These are phyloP conservation scores for Rafetus swinhoei DNA, from an alignment of 2,113 vertebrate genomes.

Conservation along the genomic window DNA sequence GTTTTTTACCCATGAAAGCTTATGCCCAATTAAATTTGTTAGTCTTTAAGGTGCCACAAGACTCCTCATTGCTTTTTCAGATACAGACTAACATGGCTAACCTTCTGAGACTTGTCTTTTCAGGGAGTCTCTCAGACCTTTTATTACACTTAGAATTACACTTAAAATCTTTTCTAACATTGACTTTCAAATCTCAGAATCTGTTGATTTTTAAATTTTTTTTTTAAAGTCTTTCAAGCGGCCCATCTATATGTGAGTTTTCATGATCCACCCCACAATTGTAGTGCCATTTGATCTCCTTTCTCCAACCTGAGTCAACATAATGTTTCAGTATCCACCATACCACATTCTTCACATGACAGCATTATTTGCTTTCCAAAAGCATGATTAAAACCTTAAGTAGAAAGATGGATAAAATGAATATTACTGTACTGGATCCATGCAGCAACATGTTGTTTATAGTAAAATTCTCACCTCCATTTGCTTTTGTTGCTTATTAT, in stretches of 20 bases:
- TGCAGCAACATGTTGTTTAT: background rate
- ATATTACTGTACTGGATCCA: background rate
- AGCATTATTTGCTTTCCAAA: background rate
- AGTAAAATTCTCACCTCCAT: conserved; percentile 61
- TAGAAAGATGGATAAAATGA: background rate
- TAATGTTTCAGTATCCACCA: background rate
- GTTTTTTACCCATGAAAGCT: no score
- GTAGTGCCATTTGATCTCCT: background rate
- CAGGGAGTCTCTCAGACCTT: background rate
- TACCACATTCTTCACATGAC: background rate
- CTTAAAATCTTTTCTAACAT: background rate
- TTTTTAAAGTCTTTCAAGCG: background rate
- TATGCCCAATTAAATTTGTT: no score
- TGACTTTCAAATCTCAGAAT: background rate
- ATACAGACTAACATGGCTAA: no score
- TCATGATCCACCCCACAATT: background rate
- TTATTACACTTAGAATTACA: background rate
- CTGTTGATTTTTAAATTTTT: background rate
- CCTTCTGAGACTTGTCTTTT: no score
- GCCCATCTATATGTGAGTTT: background rate
- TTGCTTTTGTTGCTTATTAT: conserved; percentile 71
- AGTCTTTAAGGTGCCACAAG: no score
- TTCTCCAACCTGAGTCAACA: background rate
- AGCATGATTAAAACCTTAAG: background rate
- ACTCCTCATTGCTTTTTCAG: no score